Conservation (phyloP, 2,888 invertebrate genomes). For the Euspilapteryx auroguttella region DNA sequence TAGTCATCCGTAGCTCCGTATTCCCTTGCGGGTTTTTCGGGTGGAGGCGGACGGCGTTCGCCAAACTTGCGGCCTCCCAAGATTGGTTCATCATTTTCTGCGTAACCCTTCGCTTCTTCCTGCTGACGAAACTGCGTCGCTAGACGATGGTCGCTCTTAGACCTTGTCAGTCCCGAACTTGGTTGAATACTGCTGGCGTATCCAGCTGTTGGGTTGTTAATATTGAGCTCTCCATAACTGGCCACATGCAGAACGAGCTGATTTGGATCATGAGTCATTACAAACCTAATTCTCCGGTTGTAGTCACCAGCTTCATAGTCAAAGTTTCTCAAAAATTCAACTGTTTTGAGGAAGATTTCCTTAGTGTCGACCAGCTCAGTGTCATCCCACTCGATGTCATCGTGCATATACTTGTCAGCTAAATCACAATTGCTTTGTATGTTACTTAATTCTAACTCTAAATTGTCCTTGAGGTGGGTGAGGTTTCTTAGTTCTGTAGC, state of each 20-base stretch:
- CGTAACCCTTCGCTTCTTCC: slow-evolving; percentile 70
- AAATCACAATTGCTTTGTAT: slow-evolving; percentile 96
- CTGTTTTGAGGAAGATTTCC: slow-evolving; percentile 93
- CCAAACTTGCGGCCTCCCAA: slow-evolving; percentile 79
- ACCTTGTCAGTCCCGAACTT: slow-evolving; percentile 81
- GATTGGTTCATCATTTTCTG: slow-evolving; percentile 70
- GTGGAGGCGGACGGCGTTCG: slow-evolving; percentile 64
- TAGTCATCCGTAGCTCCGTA: slow-evolving; percentile 67
- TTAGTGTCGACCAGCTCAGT: slow-evolving; percentile 93
- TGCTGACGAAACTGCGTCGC: slow-evolving; percentile 87
- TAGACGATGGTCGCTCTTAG: slow-evolving; percentile 90
- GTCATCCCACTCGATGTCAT: slow-evolving; percentile 89
- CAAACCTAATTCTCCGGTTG: slow-evolving; percentile 80
- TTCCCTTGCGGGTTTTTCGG: slow-evolving; percentile 56
- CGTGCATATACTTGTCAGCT: slow-evolving; percentile 92
- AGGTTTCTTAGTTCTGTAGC: slow-evolving; percentile 85
- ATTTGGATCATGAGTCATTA: slow-evolving; percentile 90
- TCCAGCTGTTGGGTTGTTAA: slow-evolving; percentile 64
- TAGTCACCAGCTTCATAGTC: slow-evolving; percentile 93
- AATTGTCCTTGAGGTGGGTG: slow-evolving; percentile 86
- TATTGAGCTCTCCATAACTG: slow-evolving; percentile 88
- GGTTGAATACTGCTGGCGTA: slow-evolving; percentile 59
- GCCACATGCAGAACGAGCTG: slow-evolving; percentile 86
- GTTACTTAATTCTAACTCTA: slow-evolving; percentile 93
- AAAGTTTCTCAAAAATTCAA: slow-evolving; percentile 93